Conservation (phyloP, 1,140 invertebrate genomes). For the Maniola jurtina region DNA sequence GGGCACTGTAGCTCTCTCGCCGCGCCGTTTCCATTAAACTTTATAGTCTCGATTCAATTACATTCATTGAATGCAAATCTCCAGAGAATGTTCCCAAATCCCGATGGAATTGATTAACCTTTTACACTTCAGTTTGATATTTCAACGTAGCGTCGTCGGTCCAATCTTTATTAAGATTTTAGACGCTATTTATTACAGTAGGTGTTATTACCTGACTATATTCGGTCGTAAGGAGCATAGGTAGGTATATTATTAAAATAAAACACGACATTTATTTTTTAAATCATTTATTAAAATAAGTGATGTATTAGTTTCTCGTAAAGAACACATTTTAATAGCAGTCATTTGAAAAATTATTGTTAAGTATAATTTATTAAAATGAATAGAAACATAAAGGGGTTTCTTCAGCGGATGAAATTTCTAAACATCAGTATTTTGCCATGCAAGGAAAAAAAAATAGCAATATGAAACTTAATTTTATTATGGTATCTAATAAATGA, state of each 20-base stretch:
- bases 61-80: conserved; percentile 36
- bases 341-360: conserved; percentile 49
- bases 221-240: too few species aligned
- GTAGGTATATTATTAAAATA: not conserved
- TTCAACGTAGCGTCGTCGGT: not conserved
- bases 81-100: conserved; percentile 19
- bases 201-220: too few species aligned
- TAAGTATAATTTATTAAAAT: not conserved
- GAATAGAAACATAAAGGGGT: conserved; percentile 12
- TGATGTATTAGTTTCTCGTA: conserved; percentile 73
- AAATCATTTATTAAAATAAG: conserved; percentile 78
- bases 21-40: conserved; percentile 20
- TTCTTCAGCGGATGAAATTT: conserved; percentile 3
- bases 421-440: not conserved
- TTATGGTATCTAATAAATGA: not conserved
- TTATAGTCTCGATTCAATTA: conserved; percentile 30
- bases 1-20: not conserved
- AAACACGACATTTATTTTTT: conserved; percentile 21
- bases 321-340: conserved; percentile 73
- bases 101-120: conserved; percentile 30
- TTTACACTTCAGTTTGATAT: conserved; percentile 23
- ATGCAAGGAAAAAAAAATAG: not conserved
- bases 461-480: not conserved
- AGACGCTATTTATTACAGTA: too few species aligned
- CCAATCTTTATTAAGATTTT: too few species aligned